Conservation (phyloP, 2,888 invertebrate genomes). For the Stenoptilia bipunctidactyla region DNA sequence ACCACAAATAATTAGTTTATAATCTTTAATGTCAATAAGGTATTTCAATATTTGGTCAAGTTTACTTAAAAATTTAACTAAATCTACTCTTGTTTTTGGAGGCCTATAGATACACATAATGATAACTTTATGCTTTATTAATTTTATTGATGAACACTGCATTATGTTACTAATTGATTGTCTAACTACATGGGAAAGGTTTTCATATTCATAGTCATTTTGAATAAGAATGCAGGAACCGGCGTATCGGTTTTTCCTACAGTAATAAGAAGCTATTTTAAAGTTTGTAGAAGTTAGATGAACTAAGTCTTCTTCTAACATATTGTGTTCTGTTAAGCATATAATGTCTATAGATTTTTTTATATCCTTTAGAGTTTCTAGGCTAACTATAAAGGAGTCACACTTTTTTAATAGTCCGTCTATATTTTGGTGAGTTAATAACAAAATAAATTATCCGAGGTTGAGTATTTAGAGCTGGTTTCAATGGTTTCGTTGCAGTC, state of each 20-base stretch:
- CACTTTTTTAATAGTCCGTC: constrained; percentile 8
- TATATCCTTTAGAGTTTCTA: constrained; percentile 3
- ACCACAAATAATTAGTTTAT: constrained; percentile 8
- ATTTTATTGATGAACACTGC: constrained; percentile 10
- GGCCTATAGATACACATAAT: constrained; percentile 11
- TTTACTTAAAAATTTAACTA: constrained; percentile 3
- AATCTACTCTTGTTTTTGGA: constrained; percentile 3
- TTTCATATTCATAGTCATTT: not conserved
- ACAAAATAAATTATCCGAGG: constrained; percentile 6
- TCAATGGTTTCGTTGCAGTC: not conserved
- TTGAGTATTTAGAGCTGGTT: not conserved
- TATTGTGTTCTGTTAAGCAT: constrained; percentile 15
- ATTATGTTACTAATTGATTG: constrained; percentile 3
- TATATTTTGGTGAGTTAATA: constrained; percentile 11
- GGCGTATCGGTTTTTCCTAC: constrained; percentile 7
- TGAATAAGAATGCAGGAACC: constrained; percentile 11
- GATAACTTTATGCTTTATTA: constrained; percentile 6
- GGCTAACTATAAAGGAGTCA: constrained; percentile 5
- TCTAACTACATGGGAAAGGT: not conserved
- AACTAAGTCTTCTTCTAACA: constrained; percentile 3
- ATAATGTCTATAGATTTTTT: constrained; percentile 8
- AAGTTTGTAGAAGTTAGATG: constrained; percentile 7
- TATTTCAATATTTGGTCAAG: constrained; percentile 4
- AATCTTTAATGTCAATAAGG: not conserved
- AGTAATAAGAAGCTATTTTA: constrained; percentile 5